Evolutionary conservation across 2,888 invertebrate species (phyloP), one percentile per base, ranked within the genome.

Genomic region (Drosophila hamatofila): DNA sequence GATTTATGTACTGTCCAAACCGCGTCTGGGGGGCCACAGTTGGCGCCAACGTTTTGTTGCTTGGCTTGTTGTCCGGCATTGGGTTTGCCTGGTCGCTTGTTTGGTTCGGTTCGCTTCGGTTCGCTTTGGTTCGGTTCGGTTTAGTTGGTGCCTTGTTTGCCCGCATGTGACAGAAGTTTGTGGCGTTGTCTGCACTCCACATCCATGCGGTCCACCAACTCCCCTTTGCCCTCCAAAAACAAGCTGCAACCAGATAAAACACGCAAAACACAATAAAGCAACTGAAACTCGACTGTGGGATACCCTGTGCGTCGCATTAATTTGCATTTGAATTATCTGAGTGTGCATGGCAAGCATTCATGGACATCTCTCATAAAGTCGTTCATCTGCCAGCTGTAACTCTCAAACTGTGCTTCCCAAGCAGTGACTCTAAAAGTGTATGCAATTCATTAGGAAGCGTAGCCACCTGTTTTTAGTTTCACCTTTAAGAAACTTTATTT

Each of bases 1-100:
- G 77, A 77, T 83, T 83, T 88, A 84, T 85, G 88, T 75, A 54
- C 72, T 49, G 51, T 55, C 42, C 48, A 9, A 18, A 18, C 21
- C 57, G 33, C 58, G 65, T 73, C 75, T 70, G 80, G 55, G 71
- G 61, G 6, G n/a, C n/a, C n/a, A 56, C 82, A 71, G 73, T 71
- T 62, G 78, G 60, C 72, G 73, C 72, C 81, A 79, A 61, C 57
- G 69, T 73, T 73, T 67, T 51, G 65, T 39, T 63, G 73, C 52
- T 48, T 70, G 49, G 46, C 41, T 58, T 55, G 60, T 58, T 63
- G 73, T 64, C 56, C 44, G 68, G 44, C 58, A 41, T n/a, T n/a
- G n/a, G n/a, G n/a, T n/a, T n/a, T n/a, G n/a, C n/a, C n/a, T n/a
- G n/a, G n/a, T n/a, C n/a, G n/a, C 27, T 63, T 61, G 30, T 60